Evolutionary conservation across 2,113 vertebrate species (phyloP), one percentile per base, ranked within the genome.

Genomic region (Plecotus auritus): DNA sequence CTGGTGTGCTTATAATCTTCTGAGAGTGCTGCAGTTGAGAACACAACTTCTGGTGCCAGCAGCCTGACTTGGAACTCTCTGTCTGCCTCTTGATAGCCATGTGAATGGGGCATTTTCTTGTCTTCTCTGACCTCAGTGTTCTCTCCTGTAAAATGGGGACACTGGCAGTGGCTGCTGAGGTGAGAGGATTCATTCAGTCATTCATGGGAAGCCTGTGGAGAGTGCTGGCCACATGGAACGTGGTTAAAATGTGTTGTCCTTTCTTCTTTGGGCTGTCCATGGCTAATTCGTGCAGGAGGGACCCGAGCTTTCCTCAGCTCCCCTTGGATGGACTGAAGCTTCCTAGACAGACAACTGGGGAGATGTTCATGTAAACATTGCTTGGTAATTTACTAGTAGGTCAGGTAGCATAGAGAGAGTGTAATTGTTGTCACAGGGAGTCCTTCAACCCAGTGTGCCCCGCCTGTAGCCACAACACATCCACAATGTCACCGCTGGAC

Each of bases 121-220:
- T 10, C 4, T 37, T 85, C 47, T 82, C 30, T 83, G 17, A 42
- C 49, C 7, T 61, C 13, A 14, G 8, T 9, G 3, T 83, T 42
- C 22, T 64, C 14, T 8, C n/a, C 35, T 74, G 2, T 70, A 35
- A 51, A 32, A 28, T 9, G 28, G 37, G 30, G 4, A 5, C 35
- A 2, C 4, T 35, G 3, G 3, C 1, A 26, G 26, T 9, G 12
- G 8, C 18, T 12, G 0, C 32, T 37, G 45, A 64, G 11, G 26
- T 59, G 12, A 9, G 32, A 83, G 47, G 51, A 1, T 56, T 54
- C 37, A 17, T 13, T 37, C 20, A 23, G 18, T 64, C 59, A 14
- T 40, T 54, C 17, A 6, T 18, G 42, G 3, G 26, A 35, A 26
- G 6, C 20, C 7, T 4, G 2, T 1, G 0, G 37, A 5, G 0